Evolutionary conservation across 2,888 invertebrate species (phyloP), one percentile per base, ranked within the genome.

Genomic region (Tachina fera): DNA sequence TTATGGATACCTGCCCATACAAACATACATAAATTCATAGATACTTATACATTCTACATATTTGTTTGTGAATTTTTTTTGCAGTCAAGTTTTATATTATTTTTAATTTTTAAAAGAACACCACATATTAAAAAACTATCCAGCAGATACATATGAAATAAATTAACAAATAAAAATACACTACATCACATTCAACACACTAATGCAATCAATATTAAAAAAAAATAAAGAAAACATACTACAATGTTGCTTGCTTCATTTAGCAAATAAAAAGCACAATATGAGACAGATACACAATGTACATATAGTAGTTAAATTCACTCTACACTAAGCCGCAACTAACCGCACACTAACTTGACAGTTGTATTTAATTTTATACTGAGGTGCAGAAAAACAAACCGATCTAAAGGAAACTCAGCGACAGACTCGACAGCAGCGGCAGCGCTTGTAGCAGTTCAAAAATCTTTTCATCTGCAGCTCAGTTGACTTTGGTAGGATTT

Each of bases 311-410:
- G 71, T 79, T 71, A 10, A 63, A 78, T 80, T 67, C 78, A 83
- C 75, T 79, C 86, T 83, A 76, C 79, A 83, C 72, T 83, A 86
- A 86, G 83, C 79, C 86, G 86, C 83, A 86, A 83, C 86, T 86
- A 86, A 86, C 86, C 83, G 86, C 79, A 83, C 86, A 86, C 86
- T 86, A 79, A 86, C 86, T 86, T 83, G 85, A 22, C 79, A 71
- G 72, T 79, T 67, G 83, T 83, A 79, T 86, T 76, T 58, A 65
- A 86, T 86, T 86, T 86, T 79, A 75, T 76, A 83, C 79, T 61
- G 53, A 86, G 79, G 85, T 82, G 82, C 65, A 82, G 78, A 86
- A 79, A 77, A 58, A 65, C 70, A 71, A 82, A 75, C 82, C 63
- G 85, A 82, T 86, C 82, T 79, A 79, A 82, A 86, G 83, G 71